A percentile compares a stretch with the other conserved stretches of the same genome.
phyloP scores from a whole-genome alignment of 1,140 invertebrate species.

The Lysiphlebus fabarum region DNA sequence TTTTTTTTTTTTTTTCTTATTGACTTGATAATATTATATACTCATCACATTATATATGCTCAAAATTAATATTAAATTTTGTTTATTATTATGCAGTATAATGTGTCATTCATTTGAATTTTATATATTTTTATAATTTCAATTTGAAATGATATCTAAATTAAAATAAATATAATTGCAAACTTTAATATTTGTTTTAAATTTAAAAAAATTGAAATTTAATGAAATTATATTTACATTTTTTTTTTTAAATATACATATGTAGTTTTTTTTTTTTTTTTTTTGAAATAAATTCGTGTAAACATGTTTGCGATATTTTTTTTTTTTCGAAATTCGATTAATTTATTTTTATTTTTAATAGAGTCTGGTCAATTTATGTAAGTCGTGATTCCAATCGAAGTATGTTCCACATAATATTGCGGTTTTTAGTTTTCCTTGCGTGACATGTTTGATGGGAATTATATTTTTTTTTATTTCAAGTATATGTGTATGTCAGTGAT shows the following conservation, averaged over 20 bases:
- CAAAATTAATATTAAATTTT: not conserved
- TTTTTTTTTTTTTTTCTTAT: too few species aligned
- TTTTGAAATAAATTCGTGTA: not conserved
- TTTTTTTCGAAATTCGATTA: not conserved
- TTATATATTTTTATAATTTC: too few species aligned
- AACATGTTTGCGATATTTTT: not conserved
- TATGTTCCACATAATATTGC: constrained; percentile 3
- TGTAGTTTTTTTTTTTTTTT: not conserved
- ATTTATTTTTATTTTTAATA: not conserved
- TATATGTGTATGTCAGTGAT: constrained; percentile 10
- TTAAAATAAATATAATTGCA: too few species aligned
- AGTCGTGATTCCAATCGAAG: not conserved
- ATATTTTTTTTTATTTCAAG: too few species aligned
- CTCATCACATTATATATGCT: not conserved
- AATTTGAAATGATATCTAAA: too few species aligned
- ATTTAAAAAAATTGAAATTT: not conserved
- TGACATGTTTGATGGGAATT: constrained; percentile 12
- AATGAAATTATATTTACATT: not conserved
- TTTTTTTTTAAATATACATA: not conserved
- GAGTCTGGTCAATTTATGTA: not conserved
- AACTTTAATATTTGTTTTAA: constrained; percentile 4
- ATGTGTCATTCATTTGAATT: too few species aligned
- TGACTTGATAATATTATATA: too few species aligned
- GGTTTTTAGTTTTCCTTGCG: constrained; percentile 26
- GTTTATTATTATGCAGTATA: constrained; percentile 8